phyloP scores from a whole-genome alignment of 2,797 vertebrate genomes.

The Scomberomorus guttatus region DNA sequence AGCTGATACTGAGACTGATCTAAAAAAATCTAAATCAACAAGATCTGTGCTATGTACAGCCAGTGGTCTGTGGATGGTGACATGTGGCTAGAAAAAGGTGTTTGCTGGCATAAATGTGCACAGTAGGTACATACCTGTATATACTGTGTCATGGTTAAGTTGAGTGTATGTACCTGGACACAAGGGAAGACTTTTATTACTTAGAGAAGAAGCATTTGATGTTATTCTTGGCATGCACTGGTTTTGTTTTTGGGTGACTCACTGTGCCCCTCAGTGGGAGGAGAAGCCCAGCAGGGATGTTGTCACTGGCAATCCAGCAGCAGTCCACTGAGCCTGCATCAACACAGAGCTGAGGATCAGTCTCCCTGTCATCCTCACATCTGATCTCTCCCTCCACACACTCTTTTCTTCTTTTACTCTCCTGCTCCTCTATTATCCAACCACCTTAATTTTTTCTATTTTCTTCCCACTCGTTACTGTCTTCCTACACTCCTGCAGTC shows the following conservation, averaged over 20 bases:
- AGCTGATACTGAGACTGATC: no score
- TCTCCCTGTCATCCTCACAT: not conserved
- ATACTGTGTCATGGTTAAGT: no score
- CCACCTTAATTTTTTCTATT: constrained; percentile 2
- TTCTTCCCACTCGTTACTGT: constrained; percentile 6
- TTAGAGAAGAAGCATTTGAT: no score
- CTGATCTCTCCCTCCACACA: not conserved
- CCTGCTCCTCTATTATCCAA: constrained; percentile 9
- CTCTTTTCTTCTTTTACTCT: not conserved
- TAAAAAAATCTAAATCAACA: no score
- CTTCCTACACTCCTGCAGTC: constrained; percentile 15
- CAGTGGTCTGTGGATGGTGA: no score
- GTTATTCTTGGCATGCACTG: not conserved
- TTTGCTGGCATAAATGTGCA: no score
- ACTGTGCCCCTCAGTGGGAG: not conserved
- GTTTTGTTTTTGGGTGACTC: not conserved
- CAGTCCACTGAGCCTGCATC: not conserved
- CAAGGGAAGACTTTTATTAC: no score
- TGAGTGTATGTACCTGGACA: no score
- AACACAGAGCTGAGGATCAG: not conserved
- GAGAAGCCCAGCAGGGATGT: not conserved
- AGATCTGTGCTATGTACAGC: no score
- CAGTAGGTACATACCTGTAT: no score
- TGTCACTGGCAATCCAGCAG: not conserved
- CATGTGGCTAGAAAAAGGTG: no score